Conservation (phyloP, 53 echinoderm and acorn worm species). For the Henricia sp. region DNA sequence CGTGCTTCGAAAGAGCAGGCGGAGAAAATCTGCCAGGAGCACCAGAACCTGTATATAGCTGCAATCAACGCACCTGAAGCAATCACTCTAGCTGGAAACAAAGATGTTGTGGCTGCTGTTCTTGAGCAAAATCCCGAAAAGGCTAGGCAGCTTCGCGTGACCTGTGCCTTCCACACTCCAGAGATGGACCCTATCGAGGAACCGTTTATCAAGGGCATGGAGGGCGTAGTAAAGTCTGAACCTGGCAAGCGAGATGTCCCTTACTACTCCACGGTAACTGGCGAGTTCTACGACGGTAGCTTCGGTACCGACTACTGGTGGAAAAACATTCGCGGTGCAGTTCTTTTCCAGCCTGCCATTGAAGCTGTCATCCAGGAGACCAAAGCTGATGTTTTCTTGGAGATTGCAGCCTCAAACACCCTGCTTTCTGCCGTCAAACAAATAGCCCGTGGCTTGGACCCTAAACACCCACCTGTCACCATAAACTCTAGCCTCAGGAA, state of each 20-base stretch:
- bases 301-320: slow-evolving; percentile 95
- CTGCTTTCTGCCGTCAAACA: slow-evolving; percentile 83
- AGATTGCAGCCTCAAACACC: slow-evolving; percentile 89
- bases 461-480: slow-evolving; percentile 71
- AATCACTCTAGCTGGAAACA: slow-evolving; percentile 82
- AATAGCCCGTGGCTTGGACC: slow-evolving; percentile 76
- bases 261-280: slow-evolving; percentile 90
- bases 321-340: slow-evolving; percentile 90
- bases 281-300: slow-evolving; percentile 85
- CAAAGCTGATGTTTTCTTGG: slow-evolving; percentile 81
- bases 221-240: slow-evolving; percentile 76
- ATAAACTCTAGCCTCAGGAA: slow-evolving; percentile 78
- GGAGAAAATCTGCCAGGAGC: slow-evolving; percentile 72
- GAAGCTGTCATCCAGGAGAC: slow-evolving; percentile 78
- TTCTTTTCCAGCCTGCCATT: slow-evolving; percentile 86
- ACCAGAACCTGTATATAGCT: slow-evolving; percentile 83
- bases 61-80: slow-evolving; percentile 96
- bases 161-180: slow-evolving; percentile 95
- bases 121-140: slow-evolving; percentile 80
- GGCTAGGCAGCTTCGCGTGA: slow-evolving; percentile 89
- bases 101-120: slow-evolving; percentile 75
- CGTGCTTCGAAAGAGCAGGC: slow-evolving; percentile 80
- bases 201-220: slow-evolving; percentile 81
- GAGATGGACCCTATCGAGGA: slow-evolving; percentile 96
- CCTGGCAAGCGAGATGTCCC: slow-evolving; percentile 68